These are phyloP conservation scores for Agriopis marginaria DNA, from an alignment of 2,888 invertebrate species.

Conservation along the genomic window DNA sequence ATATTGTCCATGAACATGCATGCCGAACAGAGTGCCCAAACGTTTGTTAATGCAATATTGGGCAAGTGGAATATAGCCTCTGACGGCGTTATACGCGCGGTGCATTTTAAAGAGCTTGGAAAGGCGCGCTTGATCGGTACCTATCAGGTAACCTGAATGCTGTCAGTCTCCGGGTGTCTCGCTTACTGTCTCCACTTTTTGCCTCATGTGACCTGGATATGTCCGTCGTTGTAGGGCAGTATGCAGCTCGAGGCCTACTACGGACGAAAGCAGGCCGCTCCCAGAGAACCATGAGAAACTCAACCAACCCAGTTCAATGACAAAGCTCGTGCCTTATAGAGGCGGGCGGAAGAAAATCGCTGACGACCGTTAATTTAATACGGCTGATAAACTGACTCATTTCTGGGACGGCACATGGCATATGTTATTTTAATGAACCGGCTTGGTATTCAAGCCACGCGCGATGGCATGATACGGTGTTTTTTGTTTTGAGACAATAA, in stretches of 20 bases:
- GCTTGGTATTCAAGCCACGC: slow-evolving; percentile 18
- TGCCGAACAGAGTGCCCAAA: slow-evolving; percentile 29
- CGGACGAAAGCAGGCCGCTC: slow-evolving; percentile 74
- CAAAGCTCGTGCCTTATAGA: slow-evolving; percentile 51
- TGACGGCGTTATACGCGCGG: slow-evolving; percentile 38
- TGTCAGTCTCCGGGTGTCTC: slow-evolving; percentile 68
- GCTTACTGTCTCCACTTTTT: slow-evolving; percentile 63
- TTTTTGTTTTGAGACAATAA: slow-evolving; percentile 19
- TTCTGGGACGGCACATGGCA: slow-evolving; percentile 37
- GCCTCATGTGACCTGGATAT: slow-evolving; percentile 68
- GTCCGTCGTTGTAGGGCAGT: slow-evolving; percentile 70
- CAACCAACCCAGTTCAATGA: slow-evolving; percentile 53
- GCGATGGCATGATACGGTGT: slow-evolving; percentile 7
- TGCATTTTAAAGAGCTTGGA: slow-evolving; percentile 50
- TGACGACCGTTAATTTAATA: slow-evolving; percentile 39
- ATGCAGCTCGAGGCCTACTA: slow-evolving; percentile 62
- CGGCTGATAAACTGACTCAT: slow-evolving; percentile 41
- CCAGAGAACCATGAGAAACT: slow-evolving; percentile 75
- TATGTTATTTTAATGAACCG: slow-evolving; percentile 17
- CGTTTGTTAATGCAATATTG: slow-evolving; percentile 41
- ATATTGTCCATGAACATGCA: slow-evolving; percentile 26
- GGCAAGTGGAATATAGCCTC: slow-evolving; percentile 40
- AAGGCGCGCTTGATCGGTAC: slow-evolving; percentile 41
- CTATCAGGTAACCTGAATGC: slow-evolving; percentile 67
- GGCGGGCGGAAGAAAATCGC: slow-evolving; percentile 46